These are phyloP conservation scores for Dryobota labecula DNA, from an alignment of 2,888 invertebrate genomes.

Conservation along the genomic window DNA sequence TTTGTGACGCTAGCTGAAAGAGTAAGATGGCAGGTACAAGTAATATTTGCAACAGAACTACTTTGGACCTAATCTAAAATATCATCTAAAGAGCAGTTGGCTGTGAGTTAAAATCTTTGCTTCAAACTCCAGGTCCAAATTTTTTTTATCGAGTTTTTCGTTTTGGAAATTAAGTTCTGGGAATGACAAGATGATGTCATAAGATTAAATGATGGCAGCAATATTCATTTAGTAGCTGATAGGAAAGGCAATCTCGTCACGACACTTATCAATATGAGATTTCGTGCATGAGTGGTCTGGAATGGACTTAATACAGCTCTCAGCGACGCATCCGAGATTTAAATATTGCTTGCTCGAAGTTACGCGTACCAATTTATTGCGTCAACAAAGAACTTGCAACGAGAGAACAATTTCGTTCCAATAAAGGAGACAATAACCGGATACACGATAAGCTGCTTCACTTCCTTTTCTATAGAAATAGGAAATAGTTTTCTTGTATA, in stretches of 20 bases:
- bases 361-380: not conserved
- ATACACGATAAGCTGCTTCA: conserved; percentile 17
- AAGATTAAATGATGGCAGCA: not conserved
- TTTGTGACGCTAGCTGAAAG: conserved; percentile 4
- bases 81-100: not conserved
- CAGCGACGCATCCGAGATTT: conserved; percentile 28
- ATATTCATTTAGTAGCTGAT: conserved; percentile 8
- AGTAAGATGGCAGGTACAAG: not conserved
- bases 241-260: conserved; percentile 21
- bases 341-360: conserved; percentile 30
- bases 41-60: conserved; percentile 6
- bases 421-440: conserved; percentile 39
- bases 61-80: conserved; percentile 10
- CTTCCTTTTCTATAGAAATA: conserved; percentile 25
- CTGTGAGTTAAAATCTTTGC: not conserved
- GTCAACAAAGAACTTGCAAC: conserved; percentile 11
- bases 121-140: not conserved
- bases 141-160: conserved; percentile 1
- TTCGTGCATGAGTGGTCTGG: conserved; percentile 23
- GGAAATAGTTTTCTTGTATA: conserved; percentile 25
- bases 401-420: conserved; percentile 34
- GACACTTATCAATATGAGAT: conserved; percentile 23
- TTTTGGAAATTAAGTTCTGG: not conserved
- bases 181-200: conserved; percentile 15
- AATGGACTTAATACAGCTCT: not conserved